phyloP scores from a whole-genome alignment of 2,888 invertebrate species.

The Ichneumoninae sp. region DNA sequence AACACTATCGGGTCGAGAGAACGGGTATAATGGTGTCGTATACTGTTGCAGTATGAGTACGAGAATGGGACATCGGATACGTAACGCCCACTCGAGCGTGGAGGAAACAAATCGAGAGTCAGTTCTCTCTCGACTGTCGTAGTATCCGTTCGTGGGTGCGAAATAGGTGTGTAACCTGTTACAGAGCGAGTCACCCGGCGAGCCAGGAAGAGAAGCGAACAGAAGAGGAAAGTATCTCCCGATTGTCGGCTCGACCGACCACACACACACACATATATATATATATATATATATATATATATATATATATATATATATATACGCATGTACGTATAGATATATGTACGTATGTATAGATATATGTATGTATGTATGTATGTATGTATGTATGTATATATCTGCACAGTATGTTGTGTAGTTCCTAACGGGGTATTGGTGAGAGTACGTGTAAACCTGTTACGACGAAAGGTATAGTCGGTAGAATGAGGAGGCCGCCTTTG shows the following conservation, averaged over 20 bases:
- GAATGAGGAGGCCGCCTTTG: constrained; percentile 7
- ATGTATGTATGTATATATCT: background rate
- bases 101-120: constrained; percentile 52
- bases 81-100: constrained; percentile 53
- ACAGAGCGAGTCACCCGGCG: constrained; percentile 65
- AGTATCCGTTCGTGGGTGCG: constrained; percentile 61
- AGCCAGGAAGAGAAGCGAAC: constrained; percentile 31
- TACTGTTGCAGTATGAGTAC: constrained; percentile 18
- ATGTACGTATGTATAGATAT: background rate
- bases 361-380: no score
- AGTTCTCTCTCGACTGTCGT: constrained; percentile 29
- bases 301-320: no score
- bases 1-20: constrained; percentile 7
- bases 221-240: constrained; percentile 26
- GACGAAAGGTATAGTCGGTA: constrained; percentile 24
- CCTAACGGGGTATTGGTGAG: constrained; percentile 55
- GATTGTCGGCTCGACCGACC: constrained; percentile 1
- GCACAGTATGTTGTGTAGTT: constrained; percentile 14
- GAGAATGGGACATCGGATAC: constrained; percentile 52
- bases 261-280: no score
- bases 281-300: no score
- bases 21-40: constrained; percentile 25
- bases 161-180: constrained; percentile 75
- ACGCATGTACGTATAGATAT: no score
- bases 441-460: constrained; percentile 64